A percentile compares a stretch with the other conserved stretches of the same genome.
phyloP scores from a whole-genome alignment of 2,888 invertebrate species.

The Torymus auratus region DNA sequence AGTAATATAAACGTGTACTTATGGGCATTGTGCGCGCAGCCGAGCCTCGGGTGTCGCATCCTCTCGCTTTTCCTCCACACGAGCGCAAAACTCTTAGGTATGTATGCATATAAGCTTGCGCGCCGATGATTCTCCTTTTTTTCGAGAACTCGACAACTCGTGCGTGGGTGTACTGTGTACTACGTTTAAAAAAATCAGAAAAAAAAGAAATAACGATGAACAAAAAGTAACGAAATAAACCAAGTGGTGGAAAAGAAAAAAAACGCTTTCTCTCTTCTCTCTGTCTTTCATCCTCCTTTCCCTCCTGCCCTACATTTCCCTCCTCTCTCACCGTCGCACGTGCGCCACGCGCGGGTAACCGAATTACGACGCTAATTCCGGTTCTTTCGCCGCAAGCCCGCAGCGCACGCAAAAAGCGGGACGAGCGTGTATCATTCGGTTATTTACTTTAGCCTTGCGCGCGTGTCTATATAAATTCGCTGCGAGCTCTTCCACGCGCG shows the following conservation, averaged over 20 bases:
- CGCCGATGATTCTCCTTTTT: constrained; percentile 42
- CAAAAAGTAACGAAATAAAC: constrained; percentile 24
- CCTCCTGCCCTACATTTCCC: background rate
- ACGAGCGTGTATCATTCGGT: no score
- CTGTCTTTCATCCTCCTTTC: background rate
- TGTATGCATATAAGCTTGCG: constrained; percentile 11
- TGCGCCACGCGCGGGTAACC: background rate
- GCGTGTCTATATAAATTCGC: no score
- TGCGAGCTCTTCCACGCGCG: no score
- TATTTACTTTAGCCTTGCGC: no score
- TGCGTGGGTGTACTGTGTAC: constrained; percentile 38
- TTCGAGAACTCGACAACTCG: constrained; percentile 23
- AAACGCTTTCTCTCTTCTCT: constrained; percentile 22
- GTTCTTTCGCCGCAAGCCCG: no score
- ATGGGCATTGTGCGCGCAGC: background rate
- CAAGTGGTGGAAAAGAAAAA: constrained; percentile 27
- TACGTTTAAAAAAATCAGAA: constrained; percentile 36
- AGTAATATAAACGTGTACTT: no score
- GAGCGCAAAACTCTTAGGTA: no score
- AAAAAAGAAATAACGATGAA: constrained; percentile 6
- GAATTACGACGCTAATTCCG: background rate
- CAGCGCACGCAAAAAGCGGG: no score
- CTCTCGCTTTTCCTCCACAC: constrained; percentile 26
- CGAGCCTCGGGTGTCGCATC: background rate
- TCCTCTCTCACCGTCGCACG: background rate